These are phyloP conservation scores for Telmatochromis brachygnathus DNA, from an alignment of 2,113 vertebrate species.

Conservation along the genomic window DNA sequence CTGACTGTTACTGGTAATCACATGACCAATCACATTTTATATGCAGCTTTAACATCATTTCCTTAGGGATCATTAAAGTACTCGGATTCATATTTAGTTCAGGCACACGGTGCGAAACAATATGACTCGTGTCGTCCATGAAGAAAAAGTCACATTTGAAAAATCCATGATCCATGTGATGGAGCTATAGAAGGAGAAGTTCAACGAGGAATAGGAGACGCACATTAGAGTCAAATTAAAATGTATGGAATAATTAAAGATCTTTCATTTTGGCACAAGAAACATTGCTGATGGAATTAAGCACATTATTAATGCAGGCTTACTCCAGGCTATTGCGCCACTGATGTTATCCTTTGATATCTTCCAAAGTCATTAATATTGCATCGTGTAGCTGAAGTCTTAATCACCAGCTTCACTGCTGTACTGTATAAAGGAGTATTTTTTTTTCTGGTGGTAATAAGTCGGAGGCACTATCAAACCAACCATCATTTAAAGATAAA, in stretches of 20 bases:
- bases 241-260: constrained; percentile 34
- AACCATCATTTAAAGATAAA: not conserved
- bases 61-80: not conserved
- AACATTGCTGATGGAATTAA: constrained; percentile 52
- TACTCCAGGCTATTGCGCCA: constrained; percentile 54
- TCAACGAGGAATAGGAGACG: not conserved
- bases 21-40: constrained; percentile 2
- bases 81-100: fast-evolving
- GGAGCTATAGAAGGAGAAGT: not conserved
- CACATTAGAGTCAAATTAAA: not conserved
- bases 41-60: not conserved
- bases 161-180: not conserved
- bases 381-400: constrained; percentile 51
- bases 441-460: constrained; percentile 18
- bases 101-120: not conserved
- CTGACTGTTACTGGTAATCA: constrained; percentile 59
- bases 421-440: constrained; percentile 9
- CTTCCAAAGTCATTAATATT: constrained; percentile 66
- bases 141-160: not conserved
- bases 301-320: constrained; percentile 58
- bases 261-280: constrained; percentile 30
- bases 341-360: constrained; percentile 62
- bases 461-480: constrained; percentile 25
- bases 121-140: too few species aligned
- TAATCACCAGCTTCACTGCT: constrained; percentile 49